These are phyloP conservation scores for Liasis olivaceus DNA, from an alignment of 2,797 vertebrate genomes.

Conservation along the genomic window DNA sequence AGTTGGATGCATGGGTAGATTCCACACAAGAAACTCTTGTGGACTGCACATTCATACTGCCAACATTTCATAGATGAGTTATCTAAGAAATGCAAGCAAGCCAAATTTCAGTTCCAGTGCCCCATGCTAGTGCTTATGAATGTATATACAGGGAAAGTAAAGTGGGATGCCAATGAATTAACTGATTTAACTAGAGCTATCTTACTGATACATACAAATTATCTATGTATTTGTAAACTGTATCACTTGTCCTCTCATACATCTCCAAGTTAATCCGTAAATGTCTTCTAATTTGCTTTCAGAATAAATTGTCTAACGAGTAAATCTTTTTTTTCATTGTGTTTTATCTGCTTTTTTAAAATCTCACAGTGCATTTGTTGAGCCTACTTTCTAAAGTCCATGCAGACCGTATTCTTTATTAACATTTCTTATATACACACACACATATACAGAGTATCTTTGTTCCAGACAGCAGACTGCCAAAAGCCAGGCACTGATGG, in stretches of 20 bases:
- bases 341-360: slow-evolving; percentile 24
- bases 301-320: slow-evolving; percentile 45
- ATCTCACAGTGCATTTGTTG: not conserved
- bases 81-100: slow-evolving; percentile 31
- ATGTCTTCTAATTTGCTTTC: slow-evolving; percentile 21
- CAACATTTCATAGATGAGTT: slow-evolving; percentile 36
- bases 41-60: not conserved
- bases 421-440: not conserved
- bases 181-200: slow-evolving; percentile 60
- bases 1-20: too few relatives aligned
- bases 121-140: slow-evolving; percentile 59
- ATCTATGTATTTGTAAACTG: not conserved
- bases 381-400: not conserved
- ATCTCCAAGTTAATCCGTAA: slow-evolving; percentile 22
- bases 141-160: slow-evolving; percentile 38
- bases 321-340: slow-evolving; percentile 25
- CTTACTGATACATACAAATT: not conserved
- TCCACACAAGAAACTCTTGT: not conserved
- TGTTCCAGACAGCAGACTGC: not conserved
- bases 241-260: slow-evolving; percentile 26
- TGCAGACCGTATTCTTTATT: not conserved
- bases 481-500: slow-evolving; percentile 10
- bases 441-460: slow-evolving; percentile 1
- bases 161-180: slow-evolving; percentile 52
- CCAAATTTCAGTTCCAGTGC: slow-evolving; percentile 61